Conservation (phyloP, 2,797 vertebrate species). For the Pagetopsis macropterus region DNA sequence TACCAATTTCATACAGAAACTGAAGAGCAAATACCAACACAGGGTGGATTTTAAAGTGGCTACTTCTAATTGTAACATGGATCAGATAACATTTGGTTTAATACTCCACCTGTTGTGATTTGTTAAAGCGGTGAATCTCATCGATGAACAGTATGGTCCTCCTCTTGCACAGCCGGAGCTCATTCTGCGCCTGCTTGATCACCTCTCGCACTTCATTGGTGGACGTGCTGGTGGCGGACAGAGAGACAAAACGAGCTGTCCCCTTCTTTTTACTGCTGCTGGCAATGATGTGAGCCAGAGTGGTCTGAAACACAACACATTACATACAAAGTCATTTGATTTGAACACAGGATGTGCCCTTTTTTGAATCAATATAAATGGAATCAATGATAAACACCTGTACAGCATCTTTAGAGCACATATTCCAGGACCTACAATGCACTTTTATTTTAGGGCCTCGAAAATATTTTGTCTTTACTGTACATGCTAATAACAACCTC, state of each 20-base stretch:
- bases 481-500: conserved; percentile 16
- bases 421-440: not conserved
- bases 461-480: conserved; percentile 16
- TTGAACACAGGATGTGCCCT: not conserved
- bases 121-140: conserved; percentile 99
- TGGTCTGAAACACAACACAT: conserved; percentile 86
- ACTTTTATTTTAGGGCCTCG: conserved; percentile 5
- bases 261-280: conserved; percentile 88
- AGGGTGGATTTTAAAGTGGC: not conserved
- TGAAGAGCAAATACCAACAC: not conserved
- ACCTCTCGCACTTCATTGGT: conserved; percentile 92
- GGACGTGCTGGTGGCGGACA: conserved; percentile 93
- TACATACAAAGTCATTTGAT: not conserved
- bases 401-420: not conserved
- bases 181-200: conserved; percentile 96
- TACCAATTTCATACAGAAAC: not conserved
- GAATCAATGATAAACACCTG: not conserved
- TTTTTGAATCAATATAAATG: not conserved
- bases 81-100: not conserved
- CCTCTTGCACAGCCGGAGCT: conserved; percentile 93
- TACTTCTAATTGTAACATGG: not conserved
- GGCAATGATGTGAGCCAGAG: conserved; percentile 95
- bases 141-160: conserved; percentile 97
- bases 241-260: conserved; percentile 87
- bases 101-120: conserved; percentile 92